Base-by-base conservation (phyloP, 2,113 vertebrate genomes). In the Neotoma lepida region DNA sequence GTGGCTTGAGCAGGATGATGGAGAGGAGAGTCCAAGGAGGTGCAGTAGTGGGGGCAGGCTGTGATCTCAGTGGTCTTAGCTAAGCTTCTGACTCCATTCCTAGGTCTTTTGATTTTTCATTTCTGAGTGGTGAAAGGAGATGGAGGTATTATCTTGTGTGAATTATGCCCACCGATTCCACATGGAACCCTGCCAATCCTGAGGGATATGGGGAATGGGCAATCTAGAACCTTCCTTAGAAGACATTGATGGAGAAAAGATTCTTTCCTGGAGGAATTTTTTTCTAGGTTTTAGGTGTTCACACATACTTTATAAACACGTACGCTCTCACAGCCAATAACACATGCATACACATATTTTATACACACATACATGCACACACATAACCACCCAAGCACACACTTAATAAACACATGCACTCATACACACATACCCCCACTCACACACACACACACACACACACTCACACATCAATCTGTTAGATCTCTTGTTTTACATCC, bases 211-310 rank as follows among this genome's bases (percentile, higher is more conserved):
- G 20, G 18, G 44, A 73, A 51, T 81, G 28, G 33, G 80, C 82
- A 85, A 58, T 70, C 82, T 46, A 26, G 39, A 81, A n/a, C 33
- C 39, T 95, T 92, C 56, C 68, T 94, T 41, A 73, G 64, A 88
- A 95, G 54, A 30, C 30, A 20, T 18, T 71, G 4, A 84, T 73
- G 63, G 26, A 92, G 86, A 85, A 63, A 56, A 39, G 0, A 18
- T 86, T 5, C n/a, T 90, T 64, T 51, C 82, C 61, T n/a, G 15
- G 24, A 77, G 35, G 24, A 22, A 35, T 56, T 58, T 22, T 85
- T 76, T 93, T 71, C 35, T 51, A 44, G 8, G 30, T 80, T 74
- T 39, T 63, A 61, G 58, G 51, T 77, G 49, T 44, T 44, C 58
- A 44, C 22, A n/a, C 12, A 56, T 4, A 28, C 17, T 24, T 73